Conservation (phyloP, 2,797 vertebrate genomes). For the Paratrypauchen microcephalus region DNA sequence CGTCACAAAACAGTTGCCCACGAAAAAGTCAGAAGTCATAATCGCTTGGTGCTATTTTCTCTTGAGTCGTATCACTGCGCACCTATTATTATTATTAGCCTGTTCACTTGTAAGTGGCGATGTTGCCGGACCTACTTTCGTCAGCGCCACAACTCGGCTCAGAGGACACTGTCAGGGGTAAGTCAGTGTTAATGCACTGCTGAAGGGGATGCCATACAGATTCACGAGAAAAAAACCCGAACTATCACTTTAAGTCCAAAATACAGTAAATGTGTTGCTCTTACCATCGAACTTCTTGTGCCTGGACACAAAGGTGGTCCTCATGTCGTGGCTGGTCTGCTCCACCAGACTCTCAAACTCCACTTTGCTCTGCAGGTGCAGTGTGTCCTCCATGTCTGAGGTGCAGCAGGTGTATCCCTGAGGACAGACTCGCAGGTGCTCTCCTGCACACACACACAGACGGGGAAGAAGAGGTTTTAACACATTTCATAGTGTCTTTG, state of each 20-base stretch:
- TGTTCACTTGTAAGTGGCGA: too few relatives aligned
- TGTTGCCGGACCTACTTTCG: too few relatives aligned
- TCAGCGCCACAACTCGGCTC: too few relatives aligned
- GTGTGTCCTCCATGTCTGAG: conserved; percentile 93
- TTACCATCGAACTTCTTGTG: conserved; percentile 98
- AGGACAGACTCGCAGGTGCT: conserved; percentile 94
- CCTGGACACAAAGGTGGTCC: conserved; percentile 88
- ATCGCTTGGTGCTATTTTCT: too few relatives aligned
- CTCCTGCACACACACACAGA: conserved; percentile 78
- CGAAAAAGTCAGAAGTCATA: too few relatives aligned
- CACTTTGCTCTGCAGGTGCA: conserved; percentile 90
- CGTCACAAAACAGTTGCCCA: too few relatives aligned
- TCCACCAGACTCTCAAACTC: conserved; percentile 93
- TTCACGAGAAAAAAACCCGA: too few relatives aligned
- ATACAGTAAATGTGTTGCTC: conserved; percentile 32
- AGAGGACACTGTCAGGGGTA: too few relatives aligned
- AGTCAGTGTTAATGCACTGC: too few relatives aligned
- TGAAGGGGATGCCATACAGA: too few relatives aligned
- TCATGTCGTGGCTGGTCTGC: conserved; percentile 86
- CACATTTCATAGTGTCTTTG: conserved; percentile 49
- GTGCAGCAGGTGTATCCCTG: conserved; percentile 98
- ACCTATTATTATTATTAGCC: too few relatives aligned
- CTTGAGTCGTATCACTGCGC: too few relatives aligned
- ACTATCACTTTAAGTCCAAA: not conserved
- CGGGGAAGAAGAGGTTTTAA: conserved; percentile 28